Conservation (phyloP, 92 coral and sea anemone genomes). For the Heliopora coerulea region DNA sequence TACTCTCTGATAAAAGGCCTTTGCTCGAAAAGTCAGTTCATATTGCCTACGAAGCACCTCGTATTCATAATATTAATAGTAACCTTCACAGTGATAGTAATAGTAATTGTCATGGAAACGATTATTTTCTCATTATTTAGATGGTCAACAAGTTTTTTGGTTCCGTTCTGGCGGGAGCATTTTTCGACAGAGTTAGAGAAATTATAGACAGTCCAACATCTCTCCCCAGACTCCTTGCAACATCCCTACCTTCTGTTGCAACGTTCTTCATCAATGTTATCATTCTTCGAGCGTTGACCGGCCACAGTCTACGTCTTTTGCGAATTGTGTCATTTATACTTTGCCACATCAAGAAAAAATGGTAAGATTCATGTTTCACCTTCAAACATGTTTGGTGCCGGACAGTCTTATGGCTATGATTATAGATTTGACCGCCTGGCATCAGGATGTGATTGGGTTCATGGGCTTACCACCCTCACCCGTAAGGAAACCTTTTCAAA, state of each 20-base stretch:
- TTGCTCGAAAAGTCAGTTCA: too few species aligned
- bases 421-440: too few species aligned
- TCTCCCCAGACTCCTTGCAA: constrained; percentile 68
- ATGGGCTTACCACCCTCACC: too few species aligned
- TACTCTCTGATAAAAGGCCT: too few species aligned
- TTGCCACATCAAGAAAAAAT: constrained; percentile 71
- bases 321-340: constrained; percentile 72
- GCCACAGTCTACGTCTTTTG: constrained; percentile 62
- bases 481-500: too few species aligned
- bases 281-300: constrained; percentile 67
- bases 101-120: not conserved
- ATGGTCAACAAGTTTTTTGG: constrained; percentile 84
- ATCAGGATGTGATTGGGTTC: too few species aligned
- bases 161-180: constrained; percentile 69
- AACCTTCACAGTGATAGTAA: too few species aligned
- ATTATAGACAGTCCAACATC: constrained; percentile 59
- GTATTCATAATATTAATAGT: too few species aligned
- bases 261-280: constrained; percentile 77
- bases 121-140: constrained; percentile 38
- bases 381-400: too few species aligned
- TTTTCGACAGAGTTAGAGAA: constrained; percentile 54
- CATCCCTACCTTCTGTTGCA: constrained; percentile 78
- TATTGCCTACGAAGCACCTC: too few species aligned
- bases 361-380: constrained; percentile 33
- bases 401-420: too few species aligned